Base-by-base conservation (phyloP, 2,797 vertebrate species). In the Pipistrellus pipistrellus region DNA sequence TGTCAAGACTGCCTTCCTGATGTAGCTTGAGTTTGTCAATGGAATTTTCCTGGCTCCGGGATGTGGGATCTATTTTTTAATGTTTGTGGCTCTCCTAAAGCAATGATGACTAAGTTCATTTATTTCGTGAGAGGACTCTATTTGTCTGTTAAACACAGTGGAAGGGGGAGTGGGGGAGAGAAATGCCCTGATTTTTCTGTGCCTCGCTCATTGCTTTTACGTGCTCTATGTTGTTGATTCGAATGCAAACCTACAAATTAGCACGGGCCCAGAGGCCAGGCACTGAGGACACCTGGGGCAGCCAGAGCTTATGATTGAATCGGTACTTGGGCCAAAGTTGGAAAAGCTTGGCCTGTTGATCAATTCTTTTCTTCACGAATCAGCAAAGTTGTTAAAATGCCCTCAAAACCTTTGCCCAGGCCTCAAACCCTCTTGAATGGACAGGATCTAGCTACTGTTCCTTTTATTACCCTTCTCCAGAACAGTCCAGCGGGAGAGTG, bases 281-380 rank as follows among this genome's bases (percentile, higher is more conserved):
- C 27, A 8, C 76, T 64, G 3, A 72, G 35, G 32, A 32, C 7
- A n/a, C 48, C 38, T 11, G 11, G 25, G 71, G 48, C 38, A 35
- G 48, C 23, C 17, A 75, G 55, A 77, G 8, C 35, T 53, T 59
- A n/a, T 41, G 78, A 84, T 73, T 0, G 2, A 78, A 87, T 64
- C 44, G 71, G 81, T 21, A 71, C 73, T 21, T 88, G 75, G 48
- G 62, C 57, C 80, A 90, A 72, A 38, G 87, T 3, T 83, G 62
- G 25, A 76, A 59, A 1, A 13, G 27, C 71, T 76, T 75, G 64
- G 38, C 62, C 62, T 55, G 15, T 32, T 30, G 32, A 91, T 94
- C 71, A 38, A 64, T 94, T 95, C 41, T 89, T 68, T 90, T 93
- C 85, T 7, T 44, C 88, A 53, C 76, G 91, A 76, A 91, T 92